Conservation (phyloP, 2,797 vertebrate species). For the Synaphobranchus kaupii region DNA sequence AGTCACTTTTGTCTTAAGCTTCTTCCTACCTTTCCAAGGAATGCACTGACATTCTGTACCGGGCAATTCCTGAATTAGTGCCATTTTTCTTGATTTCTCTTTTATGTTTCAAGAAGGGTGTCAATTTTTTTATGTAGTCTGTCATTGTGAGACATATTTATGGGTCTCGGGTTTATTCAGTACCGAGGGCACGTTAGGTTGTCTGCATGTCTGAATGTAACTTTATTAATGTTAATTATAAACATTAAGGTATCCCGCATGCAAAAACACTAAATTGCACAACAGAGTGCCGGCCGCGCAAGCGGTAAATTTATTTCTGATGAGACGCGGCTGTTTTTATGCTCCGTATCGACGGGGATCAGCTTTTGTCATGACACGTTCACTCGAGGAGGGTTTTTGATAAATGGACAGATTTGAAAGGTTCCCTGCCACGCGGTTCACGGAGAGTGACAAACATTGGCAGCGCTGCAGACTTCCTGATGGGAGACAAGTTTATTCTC, state of each 20-base stretch:
- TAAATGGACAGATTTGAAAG: slow-evolving; percentile 41
- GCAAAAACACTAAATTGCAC: slow-evolving; percentile 43
- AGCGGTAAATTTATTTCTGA: slow-evolving; percentile 33
- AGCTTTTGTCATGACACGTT: slow-evolving; percentile 47
- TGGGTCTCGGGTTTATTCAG: neutral
- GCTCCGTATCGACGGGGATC: slow-evolving; percentile 31
- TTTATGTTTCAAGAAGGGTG: neutral
- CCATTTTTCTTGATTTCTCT: neutral
- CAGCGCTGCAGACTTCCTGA: slow-evolving; percentile 40
- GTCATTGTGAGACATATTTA: slow-evolving; percentile 1
- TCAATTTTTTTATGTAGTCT: neutral
- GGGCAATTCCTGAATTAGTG: neutral
- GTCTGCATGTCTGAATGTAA: slow-evolving; percentile 4
- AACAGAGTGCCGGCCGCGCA: slow-evolving; percentile 36
- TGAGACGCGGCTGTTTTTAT: slow-evolving; percentile 36
- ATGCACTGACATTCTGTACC: neutral
- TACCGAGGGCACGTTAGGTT: neutral
- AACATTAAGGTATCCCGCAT: slow-evolving; percentile 40
- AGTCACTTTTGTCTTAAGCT: slow-evolving; percentile 38
- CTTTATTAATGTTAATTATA: neutral
- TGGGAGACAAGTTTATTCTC: slow-evolving; percentile 48
- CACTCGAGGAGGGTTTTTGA: slow-evolving; percentile 33
- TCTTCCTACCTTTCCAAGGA: neutral
- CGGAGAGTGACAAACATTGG: slow-evolving; percentile 46
- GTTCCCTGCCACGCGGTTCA: slow-evolving; percentile 42